phyloP scores from a whole-genome alignment of 2,797 vertebrate genomes.

The Characodon lateralis region DNA sequence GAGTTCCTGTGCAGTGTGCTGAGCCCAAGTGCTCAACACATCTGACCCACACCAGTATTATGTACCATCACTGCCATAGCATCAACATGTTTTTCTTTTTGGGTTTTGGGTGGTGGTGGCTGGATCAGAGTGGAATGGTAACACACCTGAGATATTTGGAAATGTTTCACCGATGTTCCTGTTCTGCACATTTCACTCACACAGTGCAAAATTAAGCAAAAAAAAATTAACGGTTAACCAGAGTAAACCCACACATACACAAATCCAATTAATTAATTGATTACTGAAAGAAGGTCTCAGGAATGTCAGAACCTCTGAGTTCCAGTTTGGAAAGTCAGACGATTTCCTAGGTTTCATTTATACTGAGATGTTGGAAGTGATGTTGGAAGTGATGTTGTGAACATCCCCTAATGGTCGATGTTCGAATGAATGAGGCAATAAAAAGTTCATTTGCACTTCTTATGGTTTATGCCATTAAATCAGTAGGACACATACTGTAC shows the following conservation, averaged over 20 bases:
- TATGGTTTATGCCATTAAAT: too few relatives aligned
- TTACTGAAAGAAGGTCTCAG: not conserved
- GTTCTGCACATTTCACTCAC: not conserved
- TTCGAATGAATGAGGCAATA: too few relatives aligned
- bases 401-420: too few relatives aligned
- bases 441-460: too few relatives aligned
- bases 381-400: too few relatives aligned
- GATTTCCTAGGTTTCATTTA: too few relatives aligned
- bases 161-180: too few relatives aligned
- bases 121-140: not conserved
- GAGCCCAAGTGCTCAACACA: constrained; percentile 12
- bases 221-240: not conserved
- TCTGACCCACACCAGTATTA: constrained; percentile 4
- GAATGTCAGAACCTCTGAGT: not conserved
- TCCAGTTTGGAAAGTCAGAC: not conserved
- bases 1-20: constrained; percentile 24
- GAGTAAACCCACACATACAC: not conserved
- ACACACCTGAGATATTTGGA: too few relatives aligned
- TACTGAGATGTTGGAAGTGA: too few relatives aligned
- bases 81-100: not conserved
- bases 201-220: not conserved
- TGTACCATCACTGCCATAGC: not conserved
- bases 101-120: not conserved
- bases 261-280: not conserved
- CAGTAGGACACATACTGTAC: too few relatives aligned